Conservation (phyloP, 2,888 invertebrate genomes). For the Pristionchus mayeri region DNA sequence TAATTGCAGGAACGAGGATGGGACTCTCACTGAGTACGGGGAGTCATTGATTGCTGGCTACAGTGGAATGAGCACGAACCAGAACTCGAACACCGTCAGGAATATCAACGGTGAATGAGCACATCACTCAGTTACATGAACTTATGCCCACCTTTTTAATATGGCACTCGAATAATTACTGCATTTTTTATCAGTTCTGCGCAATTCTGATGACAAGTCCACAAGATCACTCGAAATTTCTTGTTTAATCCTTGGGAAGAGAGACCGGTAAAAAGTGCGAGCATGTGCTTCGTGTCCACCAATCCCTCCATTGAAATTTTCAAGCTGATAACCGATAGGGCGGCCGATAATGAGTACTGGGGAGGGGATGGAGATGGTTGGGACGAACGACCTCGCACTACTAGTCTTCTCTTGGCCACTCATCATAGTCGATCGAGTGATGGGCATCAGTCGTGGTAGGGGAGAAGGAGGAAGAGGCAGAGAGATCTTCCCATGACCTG, state of each 20-base stretch:
- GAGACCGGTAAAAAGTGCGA: background rate
- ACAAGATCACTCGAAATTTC: background rate
- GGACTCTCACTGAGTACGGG: constrained; percentile 26
- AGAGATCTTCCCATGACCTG: background rate
- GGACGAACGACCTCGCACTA: background rate
- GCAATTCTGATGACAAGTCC: background rate
- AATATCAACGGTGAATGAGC: constrained; percentile 44
- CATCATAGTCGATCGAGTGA: background rate
- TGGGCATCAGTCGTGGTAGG: background rate
- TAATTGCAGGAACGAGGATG: constrained; percentile 45
- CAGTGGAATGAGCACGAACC: constrained; percentile 24
- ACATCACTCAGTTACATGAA: too few species aligned
- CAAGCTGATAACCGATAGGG: background rate
- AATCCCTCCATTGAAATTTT: background rate
- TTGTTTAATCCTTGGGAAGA: background rate
- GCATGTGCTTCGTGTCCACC: background rate
- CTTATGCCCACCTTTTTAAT: too few species aligned
- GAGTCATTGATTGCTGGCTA: constrained; percentile 37
- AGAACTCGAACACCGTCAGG: constrained; percentile 11
- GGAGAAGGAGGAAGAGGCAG: background rate
- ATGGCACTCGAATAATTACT: too few species aligned
- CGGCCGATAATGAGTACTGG: background rate
- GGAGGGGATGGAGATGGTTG: background rate
- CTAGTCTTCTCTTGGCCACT: background rate
- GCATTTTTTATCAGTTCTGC: constrained; percentile 1